phyloP scores from a whole-genome alignment of 2,888 invertebrate genomes.

The Athetis lepigone region DNA sequence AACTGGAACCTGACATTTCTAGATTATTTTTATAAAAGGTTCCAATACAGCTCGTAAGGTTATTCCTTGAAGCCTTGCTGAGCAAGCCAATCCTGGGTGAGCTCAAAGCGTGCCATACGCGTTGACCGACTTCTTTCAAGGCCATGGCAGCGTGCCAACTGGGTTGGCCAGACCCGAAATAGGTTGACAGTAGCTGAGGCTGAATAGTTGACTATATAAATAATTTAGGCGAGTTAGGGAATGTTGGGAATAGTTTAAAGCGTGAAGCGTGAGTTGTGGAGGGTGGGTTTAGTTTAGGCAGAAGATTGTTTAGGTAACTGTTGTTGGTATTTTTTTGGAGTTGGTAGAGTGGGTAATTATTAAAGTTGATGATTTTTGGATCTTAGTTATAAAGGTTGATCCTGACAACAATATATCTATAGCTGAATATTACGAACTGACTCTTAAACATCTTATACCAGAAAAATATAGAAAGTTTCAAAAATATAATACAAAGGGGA shows the following conservation, averaged over 20 bases:
- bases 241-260: conserved; percentile 49
- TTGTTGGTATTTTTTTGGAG: no score
- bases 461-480: no score
- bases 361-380: no score
- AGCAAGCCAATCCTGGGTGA: conserved; percentile 41
- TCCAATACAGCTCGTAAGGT: no score
- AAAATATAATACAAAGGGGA: no score
- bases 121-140: conserved; percentile 68
- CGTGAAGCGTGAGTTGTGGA: conserved; percentile 14
- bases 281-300: not conserved
- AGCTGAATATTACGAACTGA: not conserved
- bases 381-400: not conserved
- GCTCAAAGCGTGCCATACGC: conserved; percentile 50
- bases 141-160: conserved; percentile 70
- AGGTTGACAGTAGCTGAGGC: conserved; percentile 60
- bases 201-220: conserved; percentile 46
- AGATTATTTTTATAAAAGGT: no score
- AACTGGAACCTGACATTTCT: no score
- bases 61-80: conserved; percentile 22
- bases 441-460: not conserved
- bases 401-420: no score
- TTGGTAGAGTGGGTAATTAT: no score
- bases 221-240: conserved; percentile 57
- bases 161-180: conserved; percentile 63
- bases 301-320: conserved; percentile 3